A percentile compares a stretch with the other conserved stretches of the same genome.
Evolutionary conservation across 2,888 invertebrate species (phyloP).

Genomic region (Alitta virens): DNA sequence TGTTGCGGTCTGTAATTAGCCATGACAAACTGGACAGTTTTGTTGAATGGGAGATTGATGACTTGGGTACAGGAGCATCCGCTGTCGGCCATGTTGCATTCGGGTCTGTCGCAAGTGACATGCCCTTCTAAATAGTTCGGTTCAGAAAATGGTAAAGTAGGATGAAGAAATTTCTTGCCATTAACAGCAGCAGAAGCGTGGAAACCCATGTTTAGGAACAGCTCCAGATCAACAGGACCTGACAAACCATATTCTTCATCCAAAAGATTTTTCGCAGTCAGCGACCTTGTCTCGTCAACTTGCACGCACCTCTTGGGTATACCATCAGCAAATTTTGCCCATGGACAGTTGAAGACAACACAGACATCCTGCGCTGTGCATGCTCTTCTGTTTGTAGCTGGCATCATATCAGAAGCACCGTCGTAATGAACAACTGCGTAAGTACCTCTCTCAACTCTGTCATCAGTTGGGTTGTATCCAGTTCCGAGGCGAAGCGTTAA

Average conservation of each 20-base stretch:
- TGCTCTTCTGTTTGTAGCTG: neutral
- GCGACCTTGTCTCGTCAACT: too few species aligned
- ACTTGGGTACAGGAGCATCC: conserved; percentile 37
- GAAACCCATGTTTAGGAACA: too few species aligned
- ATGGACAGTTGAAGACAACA: too few species aligned
- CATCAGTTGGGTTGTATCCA: neutral
- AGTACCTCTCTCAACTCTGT: neutral
- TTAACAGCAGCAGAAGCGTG: neutral
- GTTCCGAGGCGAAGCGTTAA: neutral
- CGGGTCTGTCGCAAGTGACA: neutral
- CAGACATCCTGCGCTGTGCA: neutral
- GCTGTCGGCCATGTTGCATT: neutral
- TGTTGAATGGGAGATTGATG: conserved; percentile 30
- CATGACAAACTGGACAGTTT: conserved; percentile 41
- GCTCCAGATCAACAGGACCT: too few species aligned
- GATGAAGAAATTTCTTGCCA: too few species aligned
- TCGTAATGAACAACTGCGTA: neutral
- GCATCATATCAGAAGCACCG: neutral
- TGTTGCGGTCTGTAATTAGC: conserved; percentile 15
- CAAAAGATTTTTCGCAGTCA: too few species aligned
- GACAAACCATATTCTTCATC: too few species aligned
- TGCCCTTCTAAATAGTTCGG: neutral
- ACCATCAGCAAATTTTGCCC: too few species aligned
- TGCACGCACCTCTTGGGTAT: too few species aligned
- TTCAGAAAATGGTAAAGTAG: too few species aligned